Percentiles rank a stretch among this genome's conserved stretches.
Conservation (phyloP, 2,888 invertebrate species). For the Lasioglossum lativentre region DNA sequence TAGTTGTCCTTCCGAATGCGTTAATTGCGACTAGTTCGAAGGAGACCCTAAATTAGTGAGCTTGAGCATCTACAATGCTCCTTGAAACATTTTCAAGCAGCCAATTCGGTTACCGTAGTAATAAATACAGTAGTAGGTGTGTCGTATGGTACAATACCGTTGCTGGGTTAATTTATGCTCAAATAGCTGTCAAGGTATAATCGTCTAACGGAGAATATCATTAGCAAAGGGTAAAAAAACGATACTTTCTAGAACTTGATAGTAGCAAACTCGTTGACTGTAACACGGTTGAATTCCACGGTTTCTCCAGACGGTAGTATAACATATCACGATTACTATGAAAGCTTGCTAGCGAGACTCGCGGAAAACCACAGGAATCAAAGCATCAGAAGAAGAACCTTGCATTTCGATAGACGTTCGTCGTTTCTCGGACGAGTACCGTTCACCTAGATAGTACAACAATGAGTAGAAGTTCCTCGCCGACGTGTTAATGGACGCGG, state of each 20-base stretch:
- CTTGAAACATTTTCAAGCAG: not conserved
- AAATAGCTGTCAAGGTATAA: not conserved
- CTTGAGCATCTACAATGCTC: not conserved
- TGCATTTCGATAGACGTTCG: not conserved
- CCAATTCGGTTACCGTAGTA: not conserved
- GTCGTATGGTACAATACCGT: not conserved
- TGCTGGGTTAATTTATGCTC: not conserved
- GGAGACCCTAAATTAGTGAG: not conserved
- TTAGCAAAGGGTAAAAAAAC: not conserved
- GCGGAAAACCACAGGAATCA: not conserved
- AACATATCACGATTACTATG: not conserved
- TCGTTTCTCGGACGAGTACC: constrained; percentile 25
- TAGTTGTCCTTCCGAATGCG: not conserved
- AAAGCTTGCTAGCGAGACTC: not conserved
- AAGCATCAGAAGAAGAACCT: not conserved
- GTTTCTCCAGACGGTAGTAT: not conserved
- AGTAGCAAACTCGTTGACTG: not conserved
- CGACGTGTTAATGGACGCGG: constrained; percentile 20
- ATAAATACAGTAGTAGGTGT: not conserved
- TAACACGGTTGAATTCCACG: not conserved
- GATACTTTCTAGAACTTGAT: not conserved
- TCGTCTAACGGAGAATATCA: not conserved
- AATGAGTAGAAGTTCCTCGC: constrained; percentile 59
- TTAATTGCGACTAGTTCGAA: not conserved
- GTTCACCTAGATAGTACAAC: constrained; percentile 62